A percentile compares a stretch with the other conserved stretches of the same genome.
Evolutionary conservation across 2,113 vertebrate species (phyloP).

Genomic region (Sphaerodactylus townsendi): DNA sequence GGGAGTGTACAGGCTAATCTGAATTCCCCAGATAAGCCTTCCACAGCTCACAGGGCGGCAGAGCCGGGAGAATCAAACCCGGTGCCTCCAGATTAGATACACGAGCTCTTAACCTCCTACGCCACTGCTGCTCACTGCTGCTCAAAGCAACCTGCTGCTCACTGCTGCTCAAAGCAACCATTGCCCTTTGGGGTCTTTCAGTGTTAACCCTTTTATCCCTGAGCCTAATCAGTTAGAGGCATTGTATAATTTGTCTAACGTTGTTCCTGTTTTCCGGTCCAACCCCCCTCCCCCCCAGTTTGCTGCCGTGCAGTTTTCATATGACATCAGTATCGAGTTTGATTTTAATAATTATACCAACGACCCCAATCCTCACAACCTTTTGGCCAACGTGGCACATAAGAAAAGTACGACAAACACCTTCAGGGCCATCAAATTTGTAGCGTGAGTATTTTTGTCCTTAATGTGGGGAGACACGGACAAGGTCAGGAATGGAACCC

Average conservation of each 20-base stretch:
- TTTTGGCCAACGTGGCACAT: slow-evolving; percentile 47
- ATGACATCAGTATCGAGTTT: slow-evolving; percentile 43
- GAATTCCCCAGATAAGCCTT: too few relatives aligned
- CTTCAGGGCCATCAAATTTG: slow-evolving; percentile 66
- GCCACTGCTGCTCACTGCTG: too few relatives aligned
- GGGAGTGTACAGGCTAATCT: too few relatives aligned
- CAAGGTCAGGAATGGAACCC: not conserved
- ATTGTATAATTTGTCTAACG: not conserved
- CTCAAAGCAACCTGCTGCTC: too few relatives aligned
- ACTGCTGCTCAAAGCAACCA: too few relatives aligned
- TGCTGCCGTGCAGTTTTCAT: slow-evolving; percentile 83
- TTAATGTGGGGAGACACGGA: not conserved
- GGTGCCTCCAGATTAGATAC: too few relatives aligned
- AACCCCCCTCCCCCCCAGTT: slow-evolving; percentile 68
- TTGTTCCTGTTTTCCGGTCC: not conserved
- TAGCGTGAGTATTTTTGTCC: slow-evolving; percentile 71
- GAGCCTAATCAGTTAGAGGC: not conserved
- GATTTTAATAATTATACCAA: slow-evolving; percentile 70
- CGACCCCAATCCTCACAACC: slow-evolving; percentile 23
- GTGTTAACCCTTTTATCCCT: not conserved
- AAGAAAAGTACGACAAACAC: slow-evolving; percentile 71
- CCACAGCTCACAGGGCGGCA: too few relatives aligned
- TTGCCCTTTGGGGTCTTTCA: too few relatives aligned
- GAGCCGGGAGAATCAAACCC: too few relatives aligned
- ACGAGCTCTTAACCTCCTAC: too few relatives aligned